phyloP scores from a whole-genome alignment of 2,797 vertebrate species.

The Falco naumanni region DNA sequence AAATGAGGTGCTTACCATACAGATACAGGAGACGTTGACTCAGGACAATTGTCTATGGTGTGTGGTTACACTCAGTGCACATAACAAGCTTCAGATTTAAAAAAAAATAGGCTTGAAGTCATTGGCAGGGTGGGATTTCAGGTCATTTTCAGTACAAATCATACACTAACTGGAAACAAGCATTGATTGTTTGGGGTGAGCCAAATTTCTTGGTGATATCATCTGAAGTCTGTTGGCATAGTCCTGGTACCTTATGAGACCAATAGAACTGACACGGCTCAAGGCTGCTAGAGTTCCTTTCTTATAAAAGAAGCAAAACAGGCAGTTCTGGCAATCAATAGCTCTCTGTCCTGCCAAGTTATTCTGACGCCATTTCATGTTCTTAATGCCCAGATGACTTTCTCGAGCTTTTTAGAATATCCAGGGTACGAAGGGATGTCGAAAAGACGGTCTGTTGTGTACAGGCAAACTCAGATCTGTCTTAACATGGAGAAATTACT shows the following conservation, averaged over 20 bases:
- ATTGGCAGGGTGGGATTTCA: neutral
- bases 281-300: neutral
- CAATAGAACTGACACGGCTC: neutral
- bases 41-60: neutral
- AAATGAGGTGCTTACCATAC: neutral
- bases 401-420: neutral
- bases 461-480: neutral
- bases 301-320: neutral
- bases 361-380: neutral
- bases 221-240: neutral
- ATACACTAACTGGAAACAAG: neutral
- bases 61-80: neutral
- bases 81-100: neutral
- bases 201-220: neutral
- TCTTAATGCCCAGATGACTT: neutral
- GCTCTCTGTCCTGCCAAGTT: neutral
- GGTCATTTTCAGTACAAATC: neutral
- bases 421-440: neutral
- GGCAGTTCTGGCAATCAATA: neutral
- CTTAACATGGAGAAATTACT: neutral
- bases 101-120: neutral
- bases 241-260: neutral
- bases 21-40: neutral
- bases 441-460: neutral
- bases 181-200: neutral